A percentile compares a stretch with the other conserved stretches of the same genome.
Evolutionary conservation across 2,113 vertebrate genomes (phyloP).

Genomic region (Sakesphorus luctuosus): DNA sequence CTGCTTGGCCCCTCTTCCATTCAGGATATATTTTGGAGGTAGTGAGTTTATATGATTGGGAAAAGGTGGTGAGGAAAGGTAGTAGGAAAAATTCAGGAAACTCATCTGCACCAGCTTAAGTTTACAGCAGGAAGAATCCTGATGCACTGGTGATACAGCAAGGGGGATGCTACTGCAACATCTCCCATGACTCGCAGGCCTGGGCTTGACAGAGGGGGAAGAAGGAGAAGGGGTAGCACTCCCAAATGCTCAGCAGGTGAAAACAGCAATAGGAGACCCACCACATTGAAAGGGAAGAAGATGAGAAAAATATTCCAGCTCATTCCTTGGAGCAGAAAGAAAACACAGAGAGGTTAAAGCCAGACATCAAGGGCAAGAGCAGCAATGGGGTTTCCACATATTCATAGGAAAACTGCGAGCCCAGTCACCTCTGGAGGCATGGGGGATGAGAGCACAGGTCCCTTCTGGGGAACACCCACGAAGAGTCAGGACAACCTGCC

Average conservation of each 20-base stretch:
- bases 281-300: not conserved
- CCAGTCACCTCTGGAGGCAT: not conserved
- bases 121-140: not conserved
- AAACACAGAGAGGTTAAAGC: not conserved
- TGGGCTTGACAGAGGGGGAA: not conserved
- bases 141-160: not conserved
- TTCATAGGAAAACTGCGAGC: not conserved
- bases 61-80: not conserved
- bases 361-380: not conserved
- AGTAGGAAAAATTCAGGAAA: not conserved
- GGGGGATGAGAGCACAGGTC: not conserved
- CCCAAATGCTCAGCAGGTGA: not conserved
- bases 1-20: not conserved
- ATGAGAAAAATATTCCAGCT: not conserved
- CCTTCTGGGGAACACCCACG: not conserved
- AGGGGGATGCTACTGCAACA: accelerated
- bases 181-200: not conserved
- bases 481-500: not conserved
- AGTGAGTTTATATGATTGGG: not conserved
- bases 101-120: not conserved
- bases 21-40: not conserved
- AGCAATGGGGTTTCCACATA: not conserved
- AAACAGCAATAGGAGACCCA: not conserved
- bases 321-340: not conserved
- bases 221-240: not conserved